Evolutionary conservation across 2,797 vertebrate genomes (phyloP), one percentile per base, ranked within the genome.

Genomic region (Phataginus tetradactyla): DNA sequence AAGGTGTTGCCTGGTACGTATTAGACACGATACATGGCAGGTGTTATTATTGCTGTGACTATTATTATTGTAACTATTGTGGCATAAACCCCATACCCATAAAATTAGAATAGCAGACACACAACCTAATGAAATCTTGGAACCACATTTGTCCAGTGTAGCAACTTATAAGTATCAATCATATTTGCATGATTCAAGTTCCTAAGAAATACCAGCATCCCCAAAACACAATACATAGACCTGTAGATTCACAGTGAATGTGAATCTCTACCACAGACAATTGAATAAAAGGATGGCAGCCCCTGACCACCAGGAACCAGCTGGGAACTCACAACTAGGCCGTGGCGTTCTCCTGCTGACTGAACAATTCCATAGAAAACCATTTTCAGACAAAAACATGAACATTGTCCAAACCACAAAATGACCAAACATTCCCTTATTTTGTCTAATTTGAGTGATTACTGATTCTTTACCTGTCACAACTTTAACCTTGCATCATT

Each of bases 91-190:
- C 59, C 18, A 84, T 23, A 74, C 5, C 84, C 49, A 92, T n/a
- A 84, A 87, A 95, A 57, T 92, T 78, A 64, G 27, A 90, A 55
- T 10, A 83, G 53, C n/a, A 92, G 59, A 90, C 87, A n/a, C 29
- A 34, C 34, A 71, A 71, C 25, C 49, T 45, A 68, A 90, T 80
- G 37, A 92, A 95, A 63, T 88, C 34, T 77, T 92, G 8, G 39
- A 83, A 89, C 4, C n/a, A 64, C 21, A 71, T 71, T 90, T 93
- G 34, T 20, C n/a, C 25, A 29, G 25, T 81, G 45, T 34, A 80
- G 34, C 55, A 91, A 68, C 39, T 72, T 94, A 14, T 51, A 85
- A 75, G 29, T 74, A 78, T 80, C 45, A 71, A 61, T 90, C 71
- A 79, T 79, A 51, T 92, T 78, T 85, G 17, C 29, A 80, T 32